These are phyloP conservation scores for Phyllostomus hastatus DNA, from an alignment of 2,113 vertebrate genomes.

Conservation along the genomic window DNA sequence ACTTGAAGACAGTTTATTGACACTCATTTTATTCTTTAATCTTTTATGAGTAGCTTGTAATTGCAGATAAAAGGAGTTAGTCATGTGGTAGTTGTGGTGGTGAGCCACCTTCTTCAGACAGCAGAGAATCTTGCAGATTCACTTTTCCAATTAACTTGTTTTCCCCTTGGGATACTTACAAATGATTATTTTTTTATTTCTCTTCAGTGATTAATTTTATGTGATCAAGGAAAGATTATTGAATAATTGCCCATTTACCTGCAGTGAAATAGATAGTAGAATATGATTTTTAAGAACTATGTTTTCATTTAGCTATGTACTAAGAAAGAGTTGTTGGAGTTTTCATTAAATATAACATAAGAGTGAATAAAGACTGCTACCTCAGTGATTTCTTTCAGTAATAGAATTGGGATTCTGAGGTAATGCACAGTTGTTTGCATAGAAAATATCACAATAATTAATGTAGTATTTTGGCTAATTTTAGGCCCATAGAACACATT, in stretches of 20 bases:
- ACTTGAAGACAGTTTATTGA: background rate
- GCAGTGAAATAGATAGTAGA: background rate
- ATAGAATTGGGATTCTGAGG: background rate
- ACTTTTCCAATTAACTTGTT: constrained; percentile 2
- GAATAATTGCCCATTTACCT: background rate
- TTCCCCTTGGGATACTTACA: background rate
- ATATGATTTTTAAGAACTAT: constrained; percentile 18
- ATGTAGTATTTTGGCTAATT: constrained; percentile 6
- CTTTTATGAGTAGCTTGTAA: constrained; percentile 15
- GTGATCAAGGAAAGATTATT: background rate
- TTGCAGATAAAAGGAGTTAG: background rate
- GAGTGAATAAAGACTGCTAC: background rate
- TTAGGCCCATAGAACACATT: background rate
- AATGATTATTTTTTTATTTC: constrained; percentile 10
- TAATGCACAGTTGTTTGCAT: background rate
- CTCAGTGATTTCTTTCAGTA: constrained; percentile 29
- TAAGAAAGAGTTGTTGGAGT: background rate
- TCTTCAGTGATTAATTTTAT: constrained; percentile 36
- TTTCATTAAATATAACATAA: background rate
- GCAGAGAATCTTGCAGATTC: background rate
- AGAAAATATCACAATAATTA: background rate
- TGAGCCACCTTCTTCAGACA: background rate
- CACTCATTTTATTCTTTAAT: constrained; percentile 19
- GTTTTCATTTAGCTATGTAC: background rate
- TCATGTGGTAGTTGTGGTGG: background rate